Evolutionary conservation across 1,140 invertebrate species (phyloP), one percentile per base, ranked within the genome.

Genomic region (Kradibia gibbosae): DNA sequence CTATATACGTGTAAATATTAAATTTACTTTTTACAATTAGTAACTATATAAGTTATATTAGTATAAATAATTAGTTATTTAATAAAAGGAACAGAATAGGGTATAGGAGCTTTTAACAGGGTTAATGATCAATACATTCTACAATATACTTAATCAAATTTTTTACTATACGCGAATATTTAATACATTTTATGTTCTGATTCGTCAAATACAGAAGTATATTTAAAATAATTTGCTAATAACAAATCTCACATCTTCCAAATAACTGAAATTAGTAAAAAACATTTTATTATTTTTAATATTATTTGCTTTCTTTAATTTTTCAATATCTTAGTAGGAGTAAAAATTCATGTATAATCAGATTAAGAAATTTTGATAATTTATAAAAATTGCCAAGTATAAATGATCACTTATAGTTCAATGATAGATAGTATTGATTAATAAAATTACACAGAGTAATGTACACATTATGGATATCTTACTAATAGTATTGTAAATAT

Each of bases 161-260:
- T n/a, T n/a, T 80, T 75, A 83, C 57, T 80, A 80, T 71, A 53
- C 55, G 72, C 73, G 42, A 83, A 80, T 75, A 34, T 70, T 76
- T 50, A 76, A 76, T 83, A 83, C 78, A 80, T 83, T 72, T 80
- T 42, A 79, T 80, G 78, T 72, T 83, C 82, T 73, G n/a, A 83
- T 80, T 83, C n/a, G 15, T 79, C 39, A 75, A 80, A 75, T 83
- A 83, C 75, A 80, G 28, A 75, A 71, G n/a, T 80, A 76, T 76
- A 83, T 76, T 83, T 83, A 83, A 83, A 83, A 83, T 83, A 83
- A 80, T 83, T 83, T 83, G 72, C 72, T 83, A 80, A 80, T 42
- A 79, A 82, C 53, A 76, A 80, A 83, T 83, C 73, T 83, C 82
- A 83, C 76, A 83, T 71, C 60, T 80, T 74, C 55, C 73, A 22